Evolutionary conservation across 2,797 vertebrate species (phyloP).

Genomic region (Gallinago stenura): DNA sequence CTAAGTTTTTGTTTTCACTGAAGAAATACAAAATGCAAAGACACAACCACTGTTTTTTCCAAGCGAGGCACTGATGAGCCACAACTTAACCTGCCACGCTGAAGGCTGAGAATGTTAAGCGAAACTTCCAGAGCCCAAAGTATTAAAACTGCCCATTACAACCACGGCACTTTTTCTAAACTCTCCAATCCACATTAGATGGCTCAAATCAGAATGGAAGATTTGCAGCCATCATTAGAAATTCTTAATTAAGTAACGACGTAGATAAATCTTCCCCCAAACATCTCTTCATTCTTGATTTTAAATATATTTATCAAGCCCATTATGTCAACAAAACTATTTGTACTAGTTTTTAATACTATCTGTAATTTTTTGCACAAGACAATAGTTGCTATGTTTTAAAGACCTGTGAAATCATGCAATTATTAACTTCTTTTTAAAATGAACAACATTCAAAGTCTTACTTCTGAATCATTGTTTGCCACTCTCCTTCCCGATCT

Average conservation of each 20-base stretch:
- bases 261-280: background rate
- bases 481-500: slow-evolving; percentile 86
- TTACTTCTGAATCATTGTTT: slow-evolving; percentile 88
- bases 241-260: background rate
- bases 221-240: background rate
- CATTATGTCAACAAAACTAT: background rate
- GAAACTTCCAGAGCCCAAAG: background rate
- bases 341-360: background rate
- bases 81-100: background rate
- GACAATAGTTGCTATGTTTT: background rate
- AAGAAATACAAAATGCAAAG: background rate
- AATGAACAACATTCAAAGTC: background rate
- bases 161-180: background rate
- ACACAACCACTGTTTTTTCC: background rate
- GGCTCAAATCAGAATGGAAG: background rate
- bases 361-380: background rate
- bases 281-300: background rate
- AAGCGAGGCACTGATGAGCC: background rate
- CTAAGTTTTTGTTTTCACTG: background rate
- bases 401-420: background rate
- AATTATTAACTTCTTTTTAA: background rate
- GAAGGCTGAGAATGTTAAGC: rapidly evolving
- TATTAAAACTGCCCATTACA: background rate
- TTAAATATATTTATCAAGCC: background rate
- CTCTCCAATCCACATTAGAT: background rate